phyloP scores from a whole-genome alignment of 2,113 vertebrate genomes.

The Scatophagus argus region DNA sequence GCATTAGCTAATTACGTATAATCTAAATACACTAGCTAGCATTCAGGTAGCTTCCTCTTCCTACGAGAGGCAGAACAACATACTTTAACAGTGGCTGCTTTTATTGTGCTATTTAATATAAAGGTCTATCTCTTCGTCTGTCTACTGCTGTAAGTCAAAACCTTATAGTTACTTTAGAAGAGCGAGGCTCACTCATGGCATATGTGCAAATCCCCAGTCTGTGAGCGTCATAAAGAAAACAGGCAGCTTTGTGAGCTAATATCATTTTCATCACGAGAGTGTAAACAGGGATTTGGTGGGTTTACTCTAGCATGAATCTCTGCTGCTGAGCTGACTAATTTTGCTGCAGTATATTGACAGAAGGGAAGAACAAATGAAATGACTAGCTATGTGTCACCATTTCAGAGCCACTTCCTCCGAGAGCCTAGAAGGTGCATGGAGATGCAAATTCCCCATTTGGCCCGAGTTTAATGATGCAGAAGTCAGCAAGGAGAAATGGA shows the following conservation, averaged over 20 bases:
- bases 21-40: not conserved
- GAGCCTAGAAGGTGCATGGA: conserved; percentile 63
- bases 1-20: not conserved
- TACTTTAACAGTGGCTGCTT: not conserved
- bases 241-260: not conserved
- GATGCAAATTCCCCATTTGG: conserved; percentile 86
- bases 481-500: conserved; percentile 92
- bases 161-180: not conserved
- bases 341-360: conserved; percentile 14
- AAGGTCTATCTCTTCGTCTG: not conserved
- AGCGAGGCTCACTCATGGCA: too few relatives aligned
- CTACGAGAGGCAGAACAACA: not conserved
- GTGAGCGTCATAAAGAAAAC: not conserved
- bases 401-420: conserved; percentile 72
- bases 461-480: conserved; percentile 94
- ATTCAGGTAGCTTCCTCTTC: not conserved
- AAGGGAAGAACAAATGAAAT: conserved; percentile 6
- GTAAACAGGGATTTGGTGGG: conserved; percentile 2
- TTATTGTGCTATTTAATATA: not conserved
- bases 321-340: conserved; percentile 2
- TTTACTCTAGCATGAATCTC: not conserved
- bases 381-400: not conserved
- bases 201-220: not conserved
- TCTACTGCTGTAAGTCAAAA: not conserved
- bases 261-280: not conserved